A percentile compares a stretch with the other conserved stretches of the same genome.
Conservation (phyloP, 2,113 vertebrate species). For the Coregonus clupeaformis region DNA sequence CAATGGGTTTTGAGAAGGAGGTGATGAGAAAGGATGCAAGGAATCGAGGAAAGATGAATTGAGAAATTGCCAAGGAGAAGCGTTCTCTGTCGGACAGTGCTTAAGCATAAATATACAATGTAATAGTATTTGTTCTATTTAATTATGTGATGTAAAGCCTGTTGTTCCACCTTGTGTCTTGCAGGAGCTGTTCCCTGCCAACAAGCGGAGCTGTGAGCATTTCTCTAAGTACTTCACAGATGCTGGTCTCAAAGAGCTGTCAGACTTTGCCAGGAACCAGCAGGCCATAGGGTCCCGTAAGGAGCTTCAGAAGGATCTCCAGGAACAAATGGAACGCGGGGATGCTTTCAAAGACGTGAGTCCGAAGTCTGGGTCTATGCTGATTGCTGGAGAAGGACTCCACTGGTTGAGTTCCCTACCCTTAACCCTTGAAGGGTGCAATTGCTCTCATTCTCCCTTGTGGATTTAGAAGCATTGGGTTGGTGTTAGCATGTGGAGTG, state of each 20-base stretch:
- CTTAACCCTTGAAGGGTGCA: background rate
- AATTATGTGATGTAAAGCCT: background rate
- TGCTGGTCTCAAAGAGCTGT: constrained; percentile 91
- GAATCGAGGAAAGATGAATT: too few species aligned
- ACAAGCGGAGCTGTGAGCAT: constrained; percentile 95
- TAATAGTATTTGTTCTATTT: too few species aligned
- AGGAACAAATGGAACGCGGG: constrained; percentile 92
- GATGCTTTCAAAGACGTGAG: constrained; percentile 92
- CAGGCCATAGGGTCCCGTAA: constrained; percentile 95
- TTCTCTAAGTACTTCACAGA: constrained; percentile 97
- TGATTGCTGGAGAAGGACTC: constrained; percentile 8
- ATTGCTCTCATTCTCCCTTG: too few species aligned
- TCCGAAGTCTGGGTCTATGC: background rate
- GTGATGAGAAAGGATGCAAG: too few species aligned
- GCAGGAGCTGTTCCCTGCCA: constrained; percentile 95
- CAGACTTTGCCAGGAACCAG: constrained; percentile 92
- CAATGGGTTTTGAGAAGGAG: too few species aligned
- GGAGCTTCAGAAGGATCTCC: constrained; percentile 93
- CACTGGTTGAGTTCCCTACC: constrained; percentile 32
- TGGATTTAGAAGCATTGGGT: too few species aligned
- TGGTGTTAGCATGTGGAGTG: background rate
- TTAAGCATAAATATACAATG: too few species aligned
- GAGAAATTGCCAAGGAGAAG: too few species aligned
- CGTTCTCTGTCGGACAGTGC: too few species aligned
- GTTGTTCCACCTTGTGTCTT: constrained; percentile 21